Conservation (phyloP, 2,113 vertebrate species). For the Ancistrus triradiatus region DNA sequence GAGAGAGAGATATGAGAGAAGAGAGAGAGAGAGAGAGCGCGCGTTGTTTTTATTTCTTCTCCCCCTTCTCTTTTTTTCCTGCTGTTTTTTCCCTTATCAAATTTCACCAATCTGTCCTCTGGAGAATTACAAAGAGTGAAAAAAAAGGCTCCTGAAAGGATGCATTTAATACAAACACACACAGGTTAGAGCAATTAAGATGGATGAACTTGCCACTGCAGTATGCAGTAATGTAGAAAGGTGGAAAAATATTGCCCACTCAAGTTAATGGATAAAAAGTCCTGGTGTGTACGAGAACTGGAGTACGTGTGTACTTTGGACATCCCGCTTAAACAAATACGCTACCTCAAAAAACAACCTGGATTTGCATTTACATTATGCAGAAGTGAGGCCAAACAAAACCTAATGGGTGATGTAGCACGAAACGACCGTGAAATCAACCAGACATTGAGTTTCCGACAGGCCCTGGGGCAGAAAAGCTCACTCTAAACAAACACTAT, state of each 20-base stretch:
- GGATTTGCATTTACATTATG: conserved; percentile 64
- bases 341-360: conserved; percentile 54
- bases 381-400: conserved; percentile 59
- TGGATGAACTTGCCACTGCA: conserved; percentile 39
- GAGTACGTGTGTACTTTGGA: conserved; percentile 53
- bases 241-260: conserved; percentile 29
- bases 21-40: too few species aligned
- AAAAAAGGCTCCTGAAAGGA: conserved; percentile 43
- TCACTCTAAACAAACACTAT: background rate
- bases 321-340: conserved; percentile 58
- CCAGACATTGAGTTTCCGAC: conserved; percentile 46
- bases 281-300: conserved; percentile 28
- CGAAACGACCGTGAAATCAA: conserved; percentile 67
- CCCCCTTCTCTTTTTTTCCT: conserved; percentile 12
- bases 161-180: conserved; percentile 49
- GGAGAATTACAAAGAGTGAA: conserved; percentile 48
- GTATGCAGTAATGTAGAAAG: conserved; percentile 13
- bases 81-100: conserved; percentile 41
- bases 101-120: conserved; percentile 47
- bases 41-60: conserved; percentile 23
- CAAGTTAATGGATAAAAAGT: conserved; percentile 20
- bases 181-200: conserved; percentile 45
- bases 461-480: conserved; percentile 32
- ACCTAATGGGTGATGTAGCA: conserved; percentile 65
- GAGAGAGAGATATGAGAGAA: too few species aligned